These are phyloP conservation scores for Pelmatolapia mariae DNA, from an alignment of 2,113 vertebrate genomes.

Conservation along the genomic window DNA sequence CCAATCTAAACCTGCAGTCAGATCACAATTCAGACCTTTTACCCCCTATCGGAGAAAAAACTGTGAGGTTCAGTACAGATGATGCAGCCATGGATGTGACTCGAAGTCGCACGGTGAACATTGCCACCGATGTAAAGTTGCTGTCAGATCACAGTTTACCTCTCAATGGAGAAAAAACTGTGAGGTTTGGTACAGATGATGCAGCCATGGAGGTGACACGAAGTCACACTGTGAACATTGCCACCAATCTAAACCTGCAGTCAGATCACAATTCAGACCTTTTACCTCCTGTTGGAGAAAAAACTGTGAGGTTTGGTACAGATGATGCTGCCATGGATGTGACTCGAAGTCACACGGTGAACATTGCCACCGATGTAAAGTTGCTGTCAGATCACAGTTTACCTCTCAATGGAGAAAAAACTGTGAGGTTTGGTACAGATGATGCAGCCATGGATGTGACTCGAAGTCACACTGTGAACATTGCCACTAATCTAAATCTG, in stretches of 20 bases:
- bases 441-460: background rate
- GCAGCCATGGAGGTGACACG: background rate
- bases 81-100: too few relatives aligned
- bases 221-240: background rate
- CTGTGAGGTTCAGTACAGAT: too few relatives aligned
- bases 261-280: background rate
- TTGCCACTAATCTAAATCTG: accelerated
- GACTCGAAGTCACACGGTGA: background rate
- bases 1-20: too few relatives aligned
- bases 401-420: background rate
- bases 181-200: background rate
- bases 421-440: background rate
- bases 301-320: background rate
- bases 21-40: too few relatives aligned
- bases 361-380: background rate
- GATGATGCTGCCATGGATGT: background rate
- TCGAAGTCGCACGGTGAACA: background rate
- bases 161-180: background rate
- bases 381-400: background rate
- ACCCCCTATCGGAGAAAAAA: too few relatives aligned
- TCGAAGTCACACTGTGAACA: background rate
- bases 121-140: background rate
- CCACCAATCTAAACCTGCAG: accelerated
- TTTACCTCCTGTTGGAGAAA: accelerated
- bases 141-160: background rate